Evolutionary conservation across 2,888 invertebrate species (phyloP).

Genomic region (Saturnia pavonia): DNA sequence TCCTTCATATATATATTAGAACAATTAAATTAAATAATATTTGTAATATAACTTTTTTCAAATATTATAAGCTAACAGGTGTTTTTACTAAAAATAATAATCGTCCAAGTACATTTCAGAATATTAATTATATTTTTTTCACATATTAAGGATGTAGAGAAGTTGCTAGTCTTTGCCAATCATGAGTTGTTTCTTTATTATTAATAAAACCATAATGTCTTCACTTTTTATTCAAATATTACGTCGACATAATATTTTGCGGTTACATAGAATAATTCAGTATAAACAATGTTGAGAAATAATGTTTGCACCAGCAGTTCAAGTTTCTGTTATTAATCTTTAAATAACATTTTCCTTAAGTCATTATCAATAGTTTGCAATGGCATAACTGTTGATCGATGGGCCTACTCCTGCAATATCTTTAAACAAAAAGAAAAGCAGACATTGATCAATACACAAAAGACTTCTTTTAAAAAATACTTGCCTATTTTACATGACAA

Average conservation of each 20-base stretch:
- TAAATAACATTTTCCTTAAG: constrained; percentile 60
- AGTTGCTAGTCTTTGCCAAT: background rate
- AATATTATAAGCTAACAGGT: background rate
- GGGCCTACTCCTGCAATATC: constrained; percentile 54
- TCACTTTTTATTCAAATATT: constrained; percentile 79
- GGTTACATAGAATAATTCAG: constrained; percentile 79
- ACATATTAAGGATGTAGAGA: background rate
- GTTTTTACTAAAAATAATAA: background rate
- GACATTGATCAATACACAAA: constrained; percentile 62
- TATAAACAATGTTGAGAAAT: constrained; percentile 75
- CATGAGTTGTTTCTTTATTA: background rate
- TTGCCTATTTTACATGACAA: constrained; percentile 61
- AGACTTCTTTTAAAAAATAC: constrained; percentile 54
- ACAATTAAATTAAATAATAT: background rate
- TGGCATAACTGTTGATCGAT: constrained; percentile 50
- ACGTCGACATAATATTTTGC: constrained; percentile 79
- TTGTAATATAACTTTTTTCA: background rate
- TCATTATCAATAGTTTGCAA: constrained; percentile 55
- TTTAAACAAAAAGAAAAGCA: constrained; percentile 62
- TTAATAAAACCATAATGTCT: constrained; percentile 39
- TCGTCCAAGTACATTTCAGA: background rate
- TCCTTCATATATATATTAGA: background rate
- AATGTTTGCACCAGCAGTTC: constrained; percentile 67
- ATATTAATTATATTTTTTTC: background rate
- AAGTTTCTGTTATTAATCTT: constrained; percentile 57